These are phyloP conservation scores for Pedetes capensis DNA, from an alignment of 2,113 vertebrate species.

Conservation along the genomic window DNA sequence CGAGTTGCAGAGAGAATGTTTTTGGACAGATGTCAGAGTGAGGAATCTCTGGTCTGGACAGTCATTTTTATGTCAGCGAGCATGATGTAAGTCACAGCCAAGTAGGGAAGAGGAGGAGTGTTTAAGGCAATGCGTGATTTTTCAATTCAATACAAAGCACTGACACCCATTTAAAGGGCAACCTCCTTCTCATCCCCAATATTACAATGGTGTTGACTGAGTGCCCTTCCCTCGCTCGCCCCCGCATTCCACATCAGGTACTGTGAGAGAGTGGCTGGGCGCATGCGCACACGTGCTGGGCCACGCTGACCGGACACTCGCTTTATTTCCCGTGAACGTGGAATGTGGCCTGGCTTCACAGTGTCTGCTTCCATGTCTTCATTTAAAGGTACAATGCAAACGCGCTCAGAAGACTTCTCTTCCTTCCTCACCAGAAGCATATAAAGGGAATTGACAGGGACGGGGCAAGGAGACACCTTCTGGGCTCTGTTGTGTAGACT, in stretches of 20 bases:
- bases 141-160: background rate
- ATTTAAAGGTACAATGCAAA: background rate
- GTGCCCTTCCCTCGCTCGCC: background rate
- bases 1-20: constrained; percentile 31
- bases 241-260: background rate
- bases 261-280: background rate
- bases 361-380: background rate
- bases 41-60: constrained; percentile 53
- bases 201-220: too few species aligned
- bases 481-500: background rate
- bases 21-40: constrained; percentile 55
- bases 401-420: background rate
- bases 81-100: background rate
- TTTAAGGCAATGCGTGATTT: constrained; percentile 2
- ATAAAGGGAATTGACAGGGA: background rate
- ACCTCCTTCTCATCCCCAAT: background rate
- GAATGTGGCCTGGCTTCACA: background rate
- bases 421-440: background rate
- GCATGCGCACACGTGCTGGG: too few species aligned
- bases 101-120: background rate
- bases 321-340: background rate
- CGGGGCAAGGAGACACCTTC: background rate
- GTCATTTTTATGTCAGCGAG: constrained; percentile 46
- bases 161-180: background rate
- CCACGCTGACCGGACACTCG: background rate